Base-by-base conservation (phyloP, 2,113 vertebrate genomes). In the Microtus richardsoni region DNA sequence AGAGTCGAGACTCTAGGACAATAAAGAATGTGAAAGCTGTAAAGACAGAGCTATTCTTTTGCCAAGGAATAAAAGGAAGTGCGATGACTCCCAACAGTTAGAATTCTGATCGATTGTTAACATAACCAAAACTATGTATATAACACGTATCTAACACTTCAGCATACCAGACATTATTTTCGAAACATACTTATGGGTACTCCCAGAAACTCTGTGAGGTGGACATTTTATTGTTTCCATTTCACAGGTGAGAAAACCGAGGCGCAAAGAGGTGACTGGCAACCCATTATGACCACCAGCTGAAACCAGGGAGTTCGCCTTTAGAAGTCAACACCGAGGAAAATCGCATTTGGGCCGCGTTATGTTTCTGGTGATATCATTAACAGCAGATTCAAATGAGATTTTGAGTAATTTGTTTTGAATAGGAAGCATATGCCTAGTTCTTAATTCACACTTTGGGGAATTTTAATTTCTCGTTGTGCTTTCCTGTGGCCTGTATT, bases 401-500 rank as follows among this genome's bases (percentile, higher is more conserved):
- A 93, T 94, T 92, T 95, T 64, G 77, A 92, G 85, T 74, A 21
- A 58, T 94, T 97, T 93, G 64, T 92, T 91, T 62, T 86, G 44
- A 88, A 47, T 87, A 91, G 80, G 88, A 96, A 95, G 74, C 49
- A 88, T 41, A 71, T 77, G 60, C 14, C 70, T 91, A 88, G 54
- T 90, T 49, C 84, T 91, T 94, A 91, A 73, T 89, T 95, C 86
- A 97, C 39, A 94, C 73, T 83, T 91, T 88, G 30, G 36, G 66
- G 41, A 90, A 80, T 96, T 95, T 96, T 62, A 71, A 64, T 86
- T 93, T 94, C 17, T 95, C 83, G 11, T 86, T 89, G 41, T 94
- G 33, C 52, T 95, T 85, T 66, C 82, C 41, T 86, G 41, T 88
- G 41, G 71, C 14, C n/a, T 70, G 52, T 86, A 86, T 92, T 88